Conservation (phyloP, 2,797 vertebrate genomes). For the Prunella strophiata region DNA sequence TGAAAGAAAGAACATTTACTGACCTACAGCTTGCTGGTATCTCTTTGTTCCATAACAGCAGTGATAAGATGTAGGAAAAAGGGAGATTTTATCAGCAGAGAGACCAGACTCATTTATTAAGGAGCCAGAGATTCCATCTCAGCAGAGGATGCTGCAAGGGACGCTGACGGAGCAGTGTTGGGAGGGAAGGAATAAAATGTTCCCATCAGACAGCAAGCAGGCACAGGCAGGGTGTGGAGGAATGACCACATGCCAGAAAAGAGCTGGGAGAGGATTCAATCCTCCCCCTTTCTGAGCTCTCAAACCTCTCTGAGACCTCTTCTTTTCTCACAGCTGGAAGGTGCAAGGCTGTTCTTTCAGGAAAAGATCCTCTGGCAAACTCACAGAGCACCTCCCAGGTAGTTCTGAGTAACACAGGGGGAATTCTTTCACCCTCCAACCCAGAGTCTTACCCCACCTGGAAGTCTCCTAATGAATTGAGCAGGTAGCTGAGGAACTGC, state of each 20-base stretch:
- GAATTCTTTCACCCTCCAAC: not conserved
- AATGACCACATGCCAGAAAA: not conserved
- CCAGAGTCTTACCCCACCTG: not conserved
- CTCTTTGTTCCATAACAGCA: constrained; percentile 66
- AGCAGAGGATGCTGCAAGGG: constrained; percentile 32
- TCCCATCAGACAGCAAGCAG: not conserved
- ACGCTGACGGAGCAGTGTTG: not conserved
- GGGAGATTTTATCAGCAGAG: constrained; percentile 67
- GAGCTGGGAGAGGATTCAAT: not conserved
- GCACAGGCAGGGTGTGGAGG: not conserved
- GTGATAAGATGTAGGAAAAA: constrained; percentile 63
- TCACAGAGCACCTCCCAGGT: not conserved
- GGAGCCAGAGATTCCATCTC: constrained; percentile 56
- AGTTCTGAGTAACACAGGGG: not conserved
- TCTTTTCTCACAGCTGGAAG: not conserved
- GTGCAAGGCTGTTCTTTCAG: not conserved
- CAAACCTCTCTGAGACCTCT: not conserved
- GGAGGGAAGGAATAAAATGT: not conserved
- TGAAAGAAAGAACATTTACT: constrained; percentile 50
- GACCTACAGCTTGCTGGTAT: constrained; percentile 41
- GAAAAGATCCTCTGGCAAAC: not conserved
- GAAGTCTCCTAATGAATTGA: not conserved
- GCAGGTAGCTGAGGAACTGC: not conserved
- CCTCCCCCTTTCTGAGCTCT: not conserved
- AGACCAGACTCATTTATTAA: constrained; percentile 72